These are phyloP conservation scores for Threskiornis aethiopicus DNA, from an alignment of 2,797 vertebrate species.

Conservation along the genomic window DNA sequence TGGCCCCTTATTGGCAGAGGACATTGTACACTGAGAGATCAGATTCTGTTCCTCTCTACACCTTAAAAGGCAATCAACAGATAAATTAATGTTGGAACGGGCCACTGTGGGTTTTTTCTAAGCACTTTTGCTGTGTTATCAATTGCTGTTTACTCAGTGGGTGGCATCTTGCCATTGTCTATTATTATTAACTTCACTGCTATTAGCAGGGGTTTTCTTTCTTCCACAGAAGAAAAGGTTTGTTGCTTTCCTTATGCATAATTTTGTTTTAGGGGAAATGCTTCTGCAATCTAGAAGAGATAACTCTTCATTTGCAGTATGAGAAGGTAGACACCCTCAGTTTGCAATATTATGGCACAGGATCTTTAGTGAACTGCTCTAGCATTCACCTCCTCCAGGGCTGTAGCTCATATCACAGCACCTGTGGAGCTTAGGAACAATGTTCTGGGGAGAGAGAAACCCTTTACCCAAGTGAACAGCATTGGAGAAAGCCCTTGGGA, in stretches of 20 bases:
- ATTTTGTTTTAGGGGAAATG: neutral
- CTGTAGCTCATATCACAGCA: neutral
- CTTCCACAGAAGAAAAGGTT: neutral
- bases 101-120: neutral
- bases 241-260: neutral
- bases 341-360: neutral
- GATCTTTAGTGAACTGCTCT: neutral
- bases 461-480: neutral
- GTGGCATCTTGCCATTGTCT: neutral
- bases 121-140: neutral
- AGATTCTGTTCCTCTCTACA: neutral
- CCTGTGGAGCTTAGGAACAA: neutral
- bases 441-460: neutral
- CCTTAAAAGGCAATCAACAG: neutral
- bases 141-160: neutral
- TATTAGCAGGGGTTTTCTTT: neutral
- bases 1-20: neutral
- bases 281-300: neutral
- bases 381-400: neutral
- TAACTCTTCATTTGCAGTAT: neutral
- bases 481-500: neutral
- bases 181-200: neutral
- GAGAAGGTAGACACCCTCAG: neutral
- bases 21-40: neutral
- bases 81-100: neutral